These are phyloP conservation scores for Ceriagrion tenellum DNA, from an alignment of 2,888 invertebrate genomes.

Conservation along the genomic window DNA sequence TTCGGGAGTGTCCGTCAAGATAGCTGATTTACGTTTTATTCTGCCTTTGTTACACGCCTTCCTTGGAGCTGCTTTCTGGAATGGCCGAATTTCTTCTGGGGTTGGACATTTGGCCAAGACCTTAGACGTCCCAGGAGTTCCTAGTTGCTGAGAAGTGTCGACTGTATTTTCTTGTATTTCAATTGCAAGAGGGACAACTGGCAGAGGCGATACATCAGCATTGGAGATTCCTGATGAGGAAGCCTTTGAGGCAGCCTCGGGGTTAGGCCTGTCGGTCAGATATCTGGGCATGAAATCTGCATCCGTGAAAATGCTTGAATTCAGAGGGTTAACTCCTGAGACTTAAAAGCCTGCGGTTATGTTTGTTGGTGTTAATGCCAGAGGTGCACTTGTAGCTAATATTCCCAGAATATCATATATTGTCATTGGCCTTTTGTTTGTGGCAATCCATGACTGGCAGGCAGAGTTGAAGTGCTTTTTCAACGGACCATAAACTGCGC, in stretches of 20 bases:
- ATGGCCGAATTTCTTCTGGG: not conserved
- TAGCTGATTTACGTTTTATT: not conserved
- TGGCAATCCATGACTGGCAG: no score
- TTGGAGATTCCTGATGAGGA: no score
- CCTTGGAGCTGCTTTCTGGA: not conserved
- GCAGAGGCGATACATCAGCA: not conserved
- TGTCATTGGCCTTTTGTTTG: no score
- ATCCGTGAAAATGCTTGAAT: not conserved
- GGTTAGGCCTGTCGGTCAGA: not conserved
- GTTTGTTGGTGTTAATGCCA: not conserved
- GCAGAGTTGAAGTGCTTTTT: no score
- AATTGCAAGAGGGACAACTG: not conserved
- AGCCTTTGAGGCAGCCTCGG: not conserved
- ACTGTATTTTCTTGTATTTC: not conserved
- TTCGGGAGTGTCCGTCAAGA: not conserved
- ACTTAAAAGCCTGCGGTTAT: not conserved
- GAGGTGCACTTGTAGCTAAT: no score
- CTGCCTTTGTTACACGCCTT: conserved; percentile 3
- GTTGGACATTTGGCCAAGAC: not conserved
- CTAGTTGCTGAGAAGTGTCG: not conserved
- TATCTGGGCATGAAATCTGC: not conserved
- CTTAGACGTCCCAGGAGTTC: no score
- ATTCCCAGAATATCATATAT: no score
- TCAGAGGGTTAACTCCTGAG: not conserved
- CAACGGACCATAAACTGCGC: no score